Conservation (phyloP, 2,797 vertebrate genomes). For the Eurystomus glaucurus region DNA sequence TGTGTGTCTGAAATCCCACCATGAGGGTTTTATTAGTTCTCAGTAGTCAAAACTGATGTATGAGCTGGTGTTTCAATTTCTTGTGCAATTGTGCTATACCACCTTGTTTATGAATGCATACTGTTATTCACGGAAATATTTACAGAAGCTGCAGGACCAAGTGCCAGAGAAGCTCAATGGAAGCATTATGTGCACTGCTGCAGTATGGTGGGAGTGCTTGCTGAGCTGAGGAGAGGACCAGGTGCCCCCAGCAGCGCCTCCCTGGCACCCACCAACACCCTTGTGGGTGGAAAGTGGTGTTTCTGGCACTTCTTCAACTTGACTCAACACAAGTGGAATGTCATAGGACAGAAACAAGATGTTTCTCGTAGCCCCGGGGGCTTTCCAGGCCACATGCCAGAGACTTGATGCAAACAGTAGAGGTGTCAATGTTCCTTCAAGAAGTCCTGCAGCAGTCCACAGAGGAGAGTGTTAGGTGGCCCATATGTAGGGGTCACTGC, state of each 20-base stretch:
- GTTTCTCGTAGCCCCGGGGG: rapidly evolving
- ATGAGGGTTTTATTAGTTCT: neutral
- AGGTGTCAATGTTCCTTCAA: rapidly evolving
- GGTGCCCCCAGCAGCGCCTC: neutral
- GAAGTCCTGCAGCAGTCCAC: neutral
- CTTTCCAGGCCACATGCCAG: neutral
- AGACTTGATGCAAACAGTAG: neutral
- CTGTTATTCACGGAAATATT: neutral
- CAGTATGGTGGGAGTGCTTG: neutral
- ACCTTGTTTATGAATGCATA: neutral
- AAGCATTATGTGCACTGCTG: rapidly evolving
- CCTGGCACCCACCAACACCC: neutral
- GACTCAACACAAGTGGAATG: neutral
- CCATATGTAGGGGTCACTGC: neutral
- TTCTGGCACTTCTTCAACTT: neutral
- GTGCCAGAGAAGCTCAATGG: rapidly evolving
- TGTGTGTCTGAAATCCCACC: neutral
- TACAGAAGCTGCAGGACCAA: neutral
- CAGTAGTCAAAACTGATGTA: neutral
- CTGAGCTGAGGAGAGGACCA: rapidly evolving
- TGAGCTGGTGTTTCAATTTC: neutral
- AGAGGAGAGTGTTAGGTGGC: neutral
- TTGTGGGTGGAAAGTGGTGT: rapidly evolving
- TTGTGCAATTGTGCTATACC: neutral
- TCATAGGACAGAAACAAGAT: neutral